These are phyloP conservation scores for Meleagris gallopavo DNA, from an alignment of 2,113 vertebrate species.

Conservation along the genomic window DNA sequence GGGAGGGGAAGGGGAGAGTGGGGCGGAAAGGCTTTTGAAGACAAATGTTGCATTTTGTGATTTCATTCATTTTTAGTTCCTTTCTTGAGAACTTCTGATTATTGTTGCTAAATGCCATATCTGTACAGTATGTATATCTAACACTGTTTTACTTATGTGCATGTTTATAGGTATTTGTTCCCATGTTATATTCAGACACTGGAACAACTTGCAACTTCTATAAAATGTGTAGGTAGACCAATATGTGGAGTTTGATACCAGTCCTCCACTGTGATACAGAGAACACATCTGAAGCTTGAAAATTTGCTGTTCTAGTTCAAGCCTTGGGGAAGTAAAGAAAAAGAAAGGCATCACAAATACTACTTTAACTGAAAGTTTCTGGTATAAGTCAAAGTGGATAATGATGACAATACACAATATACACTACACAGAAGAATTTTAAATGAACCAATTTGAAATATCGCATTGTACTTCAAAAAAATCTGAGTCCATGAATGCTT, in stretches of 20 bases:
- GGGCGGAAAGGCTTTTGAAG: neutral
- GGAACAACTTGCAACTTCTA: neutral
- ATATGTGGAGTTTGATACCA: no score
- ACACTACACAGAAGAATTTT: neutral
- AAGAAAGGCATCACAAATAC: neutral
- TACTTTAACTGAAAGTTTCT: neutral
- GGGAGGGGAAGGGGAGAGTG: no score
- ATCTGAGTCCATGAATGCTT: neutral
- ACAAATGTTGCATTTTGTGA: neutral
- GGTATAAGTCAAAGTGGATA: neutral
- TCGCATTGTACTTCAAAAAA: rapidly evolving
- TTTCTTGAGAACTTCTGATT: neutral
- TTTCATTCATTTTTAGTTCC: neutral
- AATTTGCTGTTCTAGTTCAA: neutral
- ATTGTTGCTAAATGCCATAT: neutral
- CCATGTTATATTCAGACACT: neutral
- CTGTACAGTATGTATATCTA: neutral
- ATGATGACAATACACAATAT: rapidly evolving
- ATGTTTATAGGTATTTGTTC: neutral
- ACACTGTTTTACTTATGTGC: neutral
- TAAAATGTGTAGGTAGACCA: neutral
- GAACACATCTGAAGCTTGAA: neutral
- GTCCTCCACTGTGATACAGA: neutral
- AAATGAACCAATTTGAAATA: neutral
- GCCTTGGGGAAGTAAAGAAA: neutral